phyloP scores from a whole-genome alignment of 1,140 invertebrate genomes.

The Drosophila varians region DNA sequence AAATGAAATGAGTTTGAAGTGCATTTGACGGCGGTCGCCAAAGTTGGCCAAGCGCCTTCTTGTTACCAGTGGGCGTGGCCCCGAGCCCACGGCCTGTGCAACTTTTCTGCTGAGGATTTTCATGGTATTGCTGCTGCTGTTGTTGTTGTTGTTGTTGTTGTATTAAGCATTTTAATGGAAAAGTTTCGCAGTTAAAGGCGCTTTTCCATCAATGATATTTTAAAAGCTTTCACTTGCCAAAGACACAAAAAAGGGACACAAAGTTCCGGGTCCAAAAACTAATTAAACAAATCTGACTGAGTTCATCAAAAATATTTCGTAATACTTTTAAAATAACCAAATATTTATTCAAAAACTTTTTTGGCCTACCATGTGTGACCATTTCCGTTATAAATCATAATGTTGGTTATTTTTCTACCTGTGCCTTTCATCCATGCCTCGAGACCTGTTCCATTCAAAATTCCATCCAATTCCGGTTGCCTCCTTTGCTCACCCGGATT shows the following conservation, averaged over 20 bases:
- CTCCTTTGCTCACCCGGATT: neutral
- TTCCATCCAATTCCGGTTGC: neutral
- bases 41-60: slow-evolving; percentile 41
- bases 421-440: neutral
- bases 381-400: neutral
- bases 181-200: slow-evolving; percentile 79
- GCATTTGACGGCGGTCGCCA: slow-evolving; percentile 69
- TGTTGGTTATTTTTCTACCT: slow-evolving; percentile 8
- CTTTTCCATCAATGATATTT: slow-evolving; percentile 71
- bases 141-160: slow-evolving; percentile 14
- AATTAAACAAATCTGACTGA: slow-evolving; percentile 27
- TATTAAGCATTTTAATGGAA: slow-evolving; percentile 78
- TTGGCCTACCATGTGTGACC: no score
- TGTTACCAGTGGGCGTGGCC: slow-evolving; percentile 57
- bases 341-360: no score
- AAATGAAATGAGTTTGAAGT: slow-evolving; percentile 82
- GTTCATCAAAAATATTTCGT: neutral
- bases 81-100: neutral
- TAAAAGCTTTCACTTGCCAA: slow-evolving; percentile 65
- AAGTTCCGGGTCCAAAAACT: slow-evolving; percentile 40
- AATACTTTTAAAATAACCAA: neutral
- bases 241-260: slow-evolving; percentile 52
- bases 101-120: neutral
- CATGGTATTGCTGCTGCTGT: no score
- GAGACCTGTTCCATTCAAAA: slow-evolving; percentile 5